These are phyloP conservation scores for Bothrops alternatus DNA, from an alignment of 2,797 vertebrate species.

Conservation along the genomic window DNA sequence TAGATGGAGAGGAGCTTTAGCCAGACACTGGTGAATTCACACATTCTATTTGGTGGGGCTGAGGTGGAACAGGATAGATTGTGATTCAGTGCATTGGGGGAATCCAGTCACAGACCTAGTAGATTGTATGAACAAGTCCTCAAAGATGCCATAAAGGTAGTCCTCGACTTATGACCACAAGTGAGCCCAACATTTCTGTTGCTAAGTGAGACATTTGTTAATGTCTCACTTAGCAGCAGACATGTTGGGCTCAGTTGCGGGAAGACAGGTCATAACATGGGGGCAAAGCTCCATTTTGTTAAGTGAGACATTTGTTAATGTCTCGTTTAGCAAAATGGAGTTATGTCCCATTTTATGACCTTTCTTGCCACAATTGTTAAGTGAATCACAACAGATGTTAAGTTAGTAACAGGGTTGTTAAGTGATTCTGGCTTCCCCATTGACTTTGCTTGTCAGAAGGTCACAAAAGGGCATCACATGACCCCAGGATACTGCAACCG, in stretches of 20 bases:
- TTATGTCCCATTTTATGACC: not conserved
- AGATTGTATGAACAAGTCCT: not conserved
- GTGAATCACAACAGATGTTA: not conserved
- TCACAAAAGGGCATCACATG: not conserved
- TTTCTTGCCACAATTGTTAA: not conserved
- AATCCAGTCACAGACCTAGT: not conserved
- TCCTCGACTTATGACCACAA: not conserved
- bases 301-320: too few species aligned
- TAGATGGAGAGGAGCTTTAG: not conserved
- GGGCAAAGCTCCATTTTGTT: too few species aligned
- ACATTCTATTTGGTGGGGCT: not conserved
- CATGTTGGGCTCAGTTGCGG: too few species aligned
- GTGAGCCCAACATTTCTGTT: not conserved
- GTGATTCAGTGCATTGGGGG: not conserved
- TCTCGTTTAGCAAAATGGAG: not conserved
- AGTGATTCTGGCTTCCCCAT: not conserved
- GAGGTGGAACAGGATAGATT: not conserved
- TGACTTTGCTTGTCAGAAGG: not conserved
- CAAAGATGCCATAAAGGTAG: not conserved
- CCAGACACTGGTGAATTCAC: not conserved
- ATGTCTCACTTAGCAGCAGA: too few species aligned
- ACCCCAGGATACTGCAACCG: not conserved
- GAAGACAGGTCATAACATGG: too few species aligned
- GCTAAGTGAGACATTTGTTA: too few species aligned
- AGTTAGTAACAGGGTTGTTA: not conserved